Evolutionary conservation across 2,888 invertebrate genomes (phyloP), one percentile per base, ranked within the genome.

Genomic region (Drosophila flavopinicola): DNA sequence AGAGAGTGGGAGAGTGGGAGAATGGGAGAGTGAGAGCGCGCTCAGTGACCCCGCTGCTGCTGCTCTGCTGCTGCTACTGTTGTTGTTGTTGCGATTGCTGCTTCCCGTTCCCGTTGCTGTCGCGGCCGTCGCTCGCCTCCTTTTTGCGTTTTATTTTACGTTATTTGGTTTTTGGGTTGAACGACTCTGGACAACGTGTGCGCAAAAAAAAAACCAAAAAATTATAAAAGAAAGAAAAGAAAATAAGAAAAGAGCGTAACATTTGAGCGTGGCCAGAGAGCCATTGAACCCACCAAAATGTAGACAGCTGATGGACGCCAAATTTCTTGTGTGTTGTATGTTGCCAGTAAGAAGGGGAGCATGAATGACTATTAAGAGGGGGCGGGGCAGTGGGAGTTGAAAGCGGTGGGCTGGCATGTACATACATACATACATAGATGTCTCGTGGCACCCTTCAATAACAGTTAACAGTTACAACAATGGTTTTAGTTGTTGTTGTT

Each of bases 161-260:
- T 79, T 78, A 78, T 79, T 80, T 83, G 74, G 67, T 82, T 84
- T 78, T 76, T 71, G 82, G 74, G 82, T 82, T 82, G 85, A 82
- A 82, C 74, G 82, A 82, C 82, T 82, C 70, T 78, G 78, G 69
- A 72, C 78, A 84, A 82, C 78, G 75, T 80, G 72, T 74, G 80
- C 66, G 70, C 60, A 80, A 68, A 72, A 68, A 65, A 48, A 63
- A 48, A 69, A 61, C 52, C 47, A 47, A 66, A 51, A 59, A 59
- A 61, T 61, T 13, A 58, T 64, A 27, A 66, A 45, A 33, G 42
- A 54, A 25, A 69, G 44, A 38, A 54, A 57, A 63, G 54, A 65
- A 60, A 60, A 58, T 51, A 66, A 61, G 66, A 71, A 71, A 75
- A 71, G 83, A 82, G 69, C 77, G 78, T 75, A 78, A 66, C 66